Percentiles rank a stretch among this genome's conserved stretches.
Evolutionary conservation across 2,113 vertebrate genomes (phyloP).

Genomic region (Pontoporia blainvillei): DNA sequence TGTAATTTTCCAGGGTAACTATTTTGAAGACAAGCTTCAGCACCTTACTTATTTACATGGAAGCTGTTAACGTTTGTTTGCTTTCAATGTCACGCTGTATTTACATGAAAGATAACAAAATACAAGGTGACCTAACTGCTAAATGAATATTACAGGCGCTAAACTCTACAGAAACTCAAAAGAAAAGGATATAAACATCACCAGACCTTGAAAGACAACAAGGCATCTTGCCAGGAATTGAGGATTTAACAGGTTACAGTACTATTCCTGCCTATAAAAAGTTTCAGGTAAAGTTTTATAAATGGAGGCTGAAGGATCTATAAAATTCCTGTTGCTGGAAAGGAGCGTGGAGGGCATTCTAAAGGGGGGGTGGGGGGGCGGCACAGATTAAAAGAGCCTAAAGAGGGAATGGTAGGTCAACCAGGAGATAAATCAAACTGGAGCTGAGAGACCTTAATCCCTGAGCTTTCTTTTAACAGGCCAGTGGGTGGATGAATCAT

Average conservation of each 20-base stretch:
- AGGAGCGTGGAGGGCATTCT: not conserved
- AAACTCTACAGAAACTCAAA: not conserved
- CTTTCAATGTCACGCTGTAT: not conserved
- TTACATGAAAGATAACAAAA: not conserved
- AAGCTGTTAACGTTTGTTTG: not conserved
- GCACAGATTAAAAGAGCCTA: not conserved
- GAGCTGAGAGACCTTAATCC: not conserved
- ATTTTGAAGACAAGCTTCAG: not conserved
- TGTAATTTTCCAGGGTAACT: not conserved
- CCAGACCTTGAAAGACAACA: not conserved
- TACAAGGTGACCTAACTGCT: not conserved
- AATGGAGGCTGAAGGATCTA: not conserved
- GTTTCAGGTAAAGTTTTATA: not conserved
- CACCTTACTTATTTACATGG: not conserved
- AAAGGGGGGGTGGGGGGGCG: accelerated
- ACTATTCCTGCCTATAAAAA: not conserved
- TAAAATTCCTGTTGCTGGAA: not conserved
- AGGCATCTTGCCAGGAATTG: not conserved
- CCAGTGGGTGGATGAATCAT: not conserved
- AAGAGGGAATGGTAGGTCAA: not conserved
- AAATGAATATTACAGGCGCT: not conserved
- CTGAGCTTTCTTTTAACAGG: not conserved
- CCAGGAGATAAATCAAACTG: not conserved
- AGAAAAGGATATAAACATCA: not conserved
- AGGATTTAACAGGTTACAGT: not conserved